These are phyloP conservation scores for Allygus modestus DNA, from an alignment of 2,888 invertebrate species.

Conservation along the genomic window DNA sequence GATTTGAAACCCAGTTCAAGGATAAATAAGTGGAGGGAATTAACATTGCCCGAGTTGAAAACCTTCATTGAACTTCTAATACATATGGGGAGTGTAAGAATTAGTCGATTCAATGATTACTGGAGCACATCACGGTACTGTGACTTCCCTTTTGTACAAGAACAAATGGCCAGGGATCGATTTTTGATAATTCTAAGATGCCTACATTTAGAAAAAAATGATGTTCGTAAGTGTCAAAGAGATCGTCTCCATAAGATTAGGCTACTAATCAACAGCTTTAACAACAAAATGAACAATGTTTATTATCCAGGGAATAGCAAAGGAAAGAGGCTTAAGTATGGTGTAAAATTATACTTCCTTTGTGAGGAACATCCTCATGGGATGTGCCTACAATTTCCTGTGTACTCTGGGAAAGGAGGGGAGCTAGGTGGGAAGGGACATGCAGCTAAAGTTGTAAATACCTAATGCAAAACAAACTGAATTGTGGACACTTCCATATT, in stretches of 20 bases:
- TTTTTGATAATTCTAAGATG: constrained; percentile 18
- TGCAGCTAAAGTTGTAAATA: constrained; percentile 14
- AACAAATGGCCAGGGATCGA: constrained; percentile 16
- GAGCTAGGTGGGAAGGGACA: no score
- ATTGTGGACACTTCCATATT: constrained; percentile 9
- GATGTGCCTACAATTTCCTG: neutral
- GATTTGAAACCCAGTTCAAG: neutral
- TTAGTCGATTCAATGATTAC: constrained; percentile 19
- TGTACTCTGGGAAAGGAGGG: constrained; percentile 6
- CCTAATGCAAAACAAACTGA: neutral
- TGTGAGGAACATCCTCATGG: constrained; percentile 49
- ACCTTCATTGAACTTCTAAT: constrained; percentile 10
- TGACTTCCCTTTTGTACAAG: neutral
- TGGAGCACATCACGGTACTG: constrained; percentile 1
- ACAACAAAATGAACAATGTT: neutral
- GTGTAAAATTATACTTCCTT: constrained; percentile 40
- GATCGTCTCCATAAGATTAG: neutral
- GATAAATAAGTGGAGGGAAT: constrained; percentile 41
- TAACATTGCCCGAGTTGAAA: neutral
- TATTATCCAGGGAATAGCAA: constrained; percentile 38
- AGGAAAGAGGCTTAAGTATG: constrained; percentile 39
- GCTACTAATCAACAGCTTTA: constrained; percentile 28
- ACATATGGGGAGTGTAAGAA: constrained; percentile 20
- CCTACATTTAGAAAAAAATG: neutral
- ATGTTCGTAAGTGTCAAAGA: no score